Base-by-base conservation (phyloP, 2,113 vertebrate species). In the Emydura subglobosa region DNA sequence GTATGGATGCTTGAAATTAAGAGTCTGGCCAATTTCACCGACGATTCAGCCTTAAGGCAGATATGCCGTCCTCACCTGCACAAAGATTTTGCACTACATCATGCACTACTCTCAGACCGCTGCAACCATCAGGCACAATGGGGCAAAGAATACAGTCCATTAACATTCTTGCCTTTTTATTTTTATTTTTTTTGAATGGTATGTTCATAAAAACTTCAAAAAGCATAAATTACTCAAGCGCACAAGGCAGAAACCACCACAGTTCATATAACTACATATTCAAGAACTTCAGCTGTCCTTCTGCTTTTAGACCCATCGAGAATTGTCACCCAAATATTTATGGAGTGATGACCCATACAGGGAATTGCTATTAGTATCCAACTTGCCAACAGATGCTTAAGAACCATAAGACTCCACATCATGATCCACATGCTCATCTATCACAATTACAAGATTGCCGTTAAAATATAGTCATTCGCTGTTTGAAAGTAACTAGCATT, bases 261-360 rank as follows among this genome's bases (percentile, higher is more conserved):
- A 74, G 83, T 82, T 96, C 55, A 87, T 24, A 25, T 39, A 89
- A 79, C 50, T 61, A 51, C 10, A n/a, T 29, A 65, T 89, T 82
- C 79, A 25, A 72, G 78, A 96, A 95, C 68, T 91, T 39, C 76
- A 86, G 78, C 42, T 2, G 1, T 57, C 55, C 12, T 57, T 94
- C 72, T 19, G 83, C 82, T n/a, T 65, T 90, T 86, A 0, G 4
- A 95, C 78, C 49, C 83, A 42, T 54, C 79, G 83, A 80, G 95
- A 94, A 93, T 94, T 96, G 86, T 89, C 95, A 96, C 86, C 91
- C 89, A 95, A 87, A 87, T 85, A 94, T 53, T 82, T 88, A n/a
- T 1, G 55, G 82, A 93, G 93, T 94, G 91, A 79, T 93, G 87
- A 94, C 91, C 90, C 88, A 84, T 51, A n/a, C 4, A 53, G 89